Evolutionary conservation across 2,113 vertebrate genomes (phyloP).

Genomic region (Triplophysa dalaica): DNA sequence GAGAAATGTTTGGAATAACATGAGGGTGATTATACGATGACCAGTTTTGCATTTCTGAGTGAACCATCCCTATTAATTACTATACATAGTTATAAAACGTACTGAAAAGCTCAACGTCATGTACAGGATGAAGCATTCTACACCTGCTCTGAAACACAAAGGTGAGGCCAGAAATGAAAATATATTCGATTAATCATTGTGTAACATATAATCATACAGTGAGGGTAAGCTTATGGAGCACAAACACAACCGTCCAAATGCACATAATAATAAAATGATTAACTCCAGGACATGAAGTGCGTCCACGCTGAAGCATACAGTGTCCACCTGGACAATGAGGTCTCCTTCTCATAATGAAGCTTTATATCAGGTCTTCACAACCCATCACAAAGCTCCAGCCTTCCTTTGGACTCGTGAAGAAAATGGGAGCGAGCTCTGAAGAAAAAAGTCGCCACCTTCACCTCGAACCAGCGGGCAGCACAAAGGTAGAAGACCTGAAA

Average conservation of each 20-base stretch:
- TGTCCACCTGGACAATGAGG: constrained; percentile 38
- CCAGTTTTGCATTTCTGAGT: too few species aligned
- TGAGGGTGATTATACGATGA: too few species aligned
- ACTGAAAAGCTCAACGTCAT: too few species aligned
- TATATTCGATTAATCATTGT: too few species aligned
- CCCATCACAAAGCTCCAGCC: constrained; percentile 26
- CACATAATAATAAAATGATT: not conserved
- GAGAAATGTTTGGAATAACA: too few species aligned
- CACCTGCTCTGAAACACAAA: too few species aligned
- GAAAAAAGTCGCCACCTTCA: constrained; percentile 63
- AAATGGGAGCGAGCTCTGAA: constrained; percentile 57
- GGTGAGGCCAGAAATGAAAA: too few species aligned
- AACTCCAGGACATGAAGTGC: not conserved
- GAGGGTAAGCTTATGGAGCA: too few species aligned
- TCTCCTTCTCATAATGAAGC: constrained; percentile 29
- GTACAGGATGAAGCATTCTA: too few species aligned
- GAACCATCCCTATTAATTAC: too few species aligned
- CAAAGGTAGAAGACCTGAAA: constrained; percentile 64
- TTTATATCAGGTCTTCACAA: constrained; percentile 34
- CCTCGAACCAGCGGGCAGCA: constrained; percentile 53
- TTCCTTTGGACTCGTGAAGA: constrained; percentile 47
- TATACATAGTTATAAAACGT: too few species aligned
- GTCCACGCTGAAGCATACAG: constrained; percentile 3
- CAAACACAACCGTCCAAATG: not conserved
- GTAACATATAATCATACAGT: too few species aligned